Conservation (phyloP, 2,888 invertebrate species). For the Deroplatys truncata region DNA sequence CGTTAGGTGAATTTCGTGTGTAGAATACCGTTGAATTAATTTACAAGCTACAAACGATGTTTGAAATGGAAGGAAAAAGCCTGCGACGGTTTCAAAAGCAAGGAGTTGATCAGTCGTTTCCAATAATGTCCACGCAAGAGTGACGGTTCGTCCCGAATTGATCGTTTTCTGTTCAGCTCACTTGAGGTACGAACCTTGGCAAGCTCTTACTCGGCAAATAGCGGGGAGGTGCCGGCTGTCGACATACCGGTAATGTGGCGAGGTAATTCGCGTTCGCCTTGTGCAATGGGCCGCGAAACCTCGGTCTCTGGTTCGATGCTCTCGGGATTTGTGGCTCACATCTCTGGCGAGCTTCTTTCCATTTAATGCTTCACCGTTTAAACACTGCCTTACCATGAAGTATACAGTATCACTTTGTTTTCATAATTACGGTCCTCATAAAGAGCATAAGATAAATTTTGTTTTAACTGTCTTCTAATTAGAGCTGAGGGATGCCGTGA, state of each 20-base stretch:
- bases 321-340: neutral
- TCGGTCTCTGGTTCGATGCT: neutral
- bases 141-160: neutral
- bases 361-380: neutral
- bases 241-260: neutral
- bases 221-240: neutral
- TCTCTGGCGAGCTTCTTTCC: neutral
- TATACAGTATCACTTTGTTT: neutral
- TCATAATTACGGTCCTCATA: neutral
- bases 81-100: neutral
- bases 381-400: neutral
- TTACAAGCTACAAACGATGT: too few relatives aligned
- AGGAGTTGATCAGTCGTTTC: neutral
- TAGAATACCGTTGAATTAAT: too few relatives aligned
- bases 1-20: too few relatives aligned
- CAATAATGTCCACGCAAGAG: neutral
- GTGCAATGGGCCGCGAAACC: neutral
- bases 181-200: neutral
- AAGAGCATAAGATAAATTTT: neutral
- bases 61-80: neutral
- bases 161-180: neutral
- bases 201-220: neutral
- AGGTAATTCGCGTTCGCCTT: neutral
- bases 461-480: neutral
- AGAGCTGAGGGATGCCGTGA: too few relatives aligned